Conservation (phyloP, 92 coral and sea anemone genomes). For the Siderastrea radians region DNA sequence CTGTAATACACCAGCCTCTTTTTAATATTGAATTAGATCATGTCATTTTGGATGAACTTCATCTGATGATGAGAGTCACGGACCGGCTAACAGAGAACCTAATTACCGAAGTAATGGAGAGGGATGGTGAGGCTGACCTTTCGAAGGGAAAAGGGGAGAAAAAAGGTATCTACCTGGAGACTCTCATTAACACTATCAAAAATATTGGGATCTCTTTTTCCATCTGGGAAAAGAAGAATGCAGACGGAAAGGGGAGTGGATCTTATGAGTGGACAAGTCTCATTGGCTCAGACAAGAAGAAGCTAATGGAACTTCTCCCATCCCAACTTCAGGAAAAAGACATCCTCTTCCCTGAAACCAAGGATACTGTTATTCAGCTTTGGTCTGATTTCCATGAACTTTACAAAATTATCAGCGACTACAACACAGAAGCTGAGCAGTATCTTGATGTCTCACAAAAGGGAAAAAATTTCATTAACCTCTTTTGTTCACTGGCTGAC, state of each 20-base stretch:
- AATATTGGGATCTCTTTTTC: slow-evolving; percentile 59
- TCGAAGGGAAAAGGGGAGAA: slow-evolving; percentile 37
- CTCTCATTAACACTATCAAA: slow-evolving; percentile 31
- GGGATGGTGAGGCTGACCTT: slow-evolving; percentile 42
- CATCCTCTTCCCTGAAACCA: slow-evolving; percentile 53
- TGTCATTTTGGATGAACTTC: slow-evolving; percentile 61
- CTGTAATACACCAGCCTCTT: slow-evolving; percentile 25
- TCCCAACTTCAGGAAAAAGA: slow-evolving; percentile 33
- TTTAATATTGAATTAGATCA: slow-evolving; percentile 77
- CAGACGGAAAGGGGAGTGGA: slow-evolving; percentile 53
- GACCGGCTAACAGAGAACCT: slow-evolving; percentile 43
- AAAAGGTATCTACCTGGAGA: slow-evolving; percentile 37
- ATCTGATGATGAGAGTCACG: slow-evolving; percentile 41
- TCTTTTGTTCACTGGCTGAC: slow-evolving; percentile 45
- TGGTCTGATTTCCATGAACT: slow-evolving; percentile 35
- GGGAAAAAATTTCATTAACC: slow-evolving; percentile 42
- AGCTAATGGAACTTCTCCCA: slow-evolving; percentile 56
- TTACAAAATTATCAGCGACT: slow-evolving; percentile 51
- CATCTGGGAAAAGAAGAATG: slow-evolving; percentile 67
- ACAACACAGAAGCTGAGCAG: background rate
- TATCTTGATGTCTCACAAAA: slow-evolving; percentile 15
- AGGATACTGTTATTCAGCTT: slow-evolving; percentile 34
- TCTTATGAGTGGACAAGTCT: slow-evolving; percentile 54
- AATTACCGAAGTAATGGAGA: slow-evolving; percentile 47
- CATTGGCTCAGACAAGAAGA: slow-evolving; percentile 63